Evolutionary conservation across 2,113 vertebrate genomes (phyloP).

Genomic region (Thinocorus orbignyianus): DNA sequence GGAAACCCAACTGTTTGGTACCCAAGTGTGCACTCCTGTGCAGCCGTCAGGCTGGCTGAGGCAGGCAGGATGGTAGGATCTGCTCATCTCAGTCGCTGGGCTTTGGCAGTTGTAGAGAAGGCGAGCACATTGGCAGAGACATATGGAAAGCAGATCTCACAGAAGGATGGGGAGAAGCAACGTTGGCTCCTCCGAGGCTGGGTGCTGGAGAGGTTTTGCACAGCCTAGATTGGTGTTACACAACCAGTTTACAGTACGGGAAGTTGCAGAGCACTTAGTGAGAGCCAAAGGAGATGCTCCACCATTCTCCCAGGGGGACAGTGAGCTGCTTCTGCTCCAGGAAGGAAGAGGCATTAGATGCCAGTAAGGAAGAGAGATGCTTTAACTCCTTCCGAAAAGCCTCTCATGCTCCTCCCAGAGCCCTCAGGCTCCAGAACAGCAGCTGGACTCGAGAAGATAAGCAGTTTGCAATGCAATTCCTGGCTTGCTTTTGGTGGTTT

Average conservation of each 20-base stretch:
- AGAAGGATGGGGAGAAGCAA: neutral
- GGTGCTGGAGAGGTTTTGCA: neutral
- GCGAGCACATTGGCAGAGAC: neutral
- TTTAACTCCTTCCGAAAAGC: neutral
- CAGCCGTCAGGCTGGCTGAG: neutral
- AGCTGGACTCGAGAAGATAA: neutral
- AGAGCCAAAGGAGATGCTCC: neutral
- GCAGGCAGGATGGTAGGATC: neutral
- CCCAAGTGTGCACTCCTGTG: neutral
- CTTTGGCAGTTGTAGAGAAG: neutral
- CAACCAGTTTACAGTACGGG: accelerated
- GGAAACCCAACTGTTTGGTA: neutral
- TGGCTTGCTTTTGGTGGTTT: neutral
- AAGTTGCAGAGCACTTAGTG: neutral
- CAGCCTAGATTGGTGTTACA: accelerated
- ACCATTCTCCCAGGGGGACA: neutral
- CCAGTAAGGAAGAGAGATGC: neutral
- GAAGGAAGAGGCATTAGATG: neutral
- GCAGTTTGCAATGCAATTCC: neutral
- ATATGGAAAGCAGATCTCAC: neutral
- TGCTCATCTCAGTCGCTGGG: neutral
- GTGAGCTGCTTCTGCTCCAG: neutral
- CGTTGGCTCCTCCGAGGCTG: neutral
- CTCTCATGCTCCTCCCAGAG: neutral
- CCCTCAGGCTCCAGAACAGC: neutral